Evolutionary conservation across 1,140 invertebrate genomes (phyloP).

Genomic region (Euura saliciscinereae): DNA sequence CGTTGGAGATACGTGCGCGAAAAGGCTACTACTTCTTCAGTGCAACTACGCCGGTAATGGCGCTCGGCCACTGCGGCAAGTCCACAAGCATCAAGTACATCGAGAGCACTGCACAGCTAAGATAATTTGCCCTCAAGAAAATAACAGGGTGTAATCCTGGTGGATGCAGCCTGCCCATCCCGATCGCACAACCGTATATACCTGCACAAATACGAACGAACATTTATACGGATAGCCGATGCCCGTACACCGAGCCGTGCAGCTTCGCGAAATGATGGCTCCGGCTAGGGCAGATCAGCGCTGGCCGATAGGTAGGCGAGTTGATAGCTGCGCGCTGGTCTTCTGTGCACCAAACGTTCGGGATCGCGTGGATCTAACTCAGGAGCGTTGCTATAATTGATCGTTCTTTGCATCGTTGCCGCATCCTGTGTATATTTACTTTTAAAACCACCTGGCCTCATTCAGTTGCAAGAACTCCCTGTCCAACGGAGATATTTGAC

Average conservation of each 20-base stretch:
- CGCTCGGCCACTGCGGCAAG: slow-evolving; percentile 33
- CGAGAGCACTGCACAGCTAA: slow-evolving; percentile 41
- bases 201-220: background rate
- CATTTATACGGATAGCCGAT: no score
- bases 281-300: background rate
- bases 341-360: background rate
- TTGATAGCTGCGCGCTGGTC: background rate
- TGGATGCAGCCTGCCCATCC: background rate
- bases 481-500: no score
- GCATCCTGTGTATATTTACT: background rate
- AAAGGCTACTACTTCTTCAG: slow-evolving; percentile 53
- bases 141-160: slow-evolving; percentile 52
- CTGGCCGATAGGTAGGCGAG: background rate
- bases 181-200: background rate
- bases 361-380: slow-evolving; percentile 4
- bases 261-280: background rate
- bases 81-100: slow-evolving; percentile 43
- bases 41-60: slow-evolving; percentile 38
- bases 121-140: slow-evolving; percentile 59
- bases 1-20: slow-evolving; percentile 55
- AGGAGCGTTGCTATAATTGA: slow-evolving; percentile 5
- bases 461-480: background rate
- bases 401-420: background rate
- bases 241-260: background rate
- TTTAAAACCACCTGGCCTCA: background rate